A percentile compares a stretch with the other conserved stretches of the same genome.
phyloP scores from a whole-genome alignment of 2,888 invertebrate genomes.

The Trissolcus japonicus region DNA sequence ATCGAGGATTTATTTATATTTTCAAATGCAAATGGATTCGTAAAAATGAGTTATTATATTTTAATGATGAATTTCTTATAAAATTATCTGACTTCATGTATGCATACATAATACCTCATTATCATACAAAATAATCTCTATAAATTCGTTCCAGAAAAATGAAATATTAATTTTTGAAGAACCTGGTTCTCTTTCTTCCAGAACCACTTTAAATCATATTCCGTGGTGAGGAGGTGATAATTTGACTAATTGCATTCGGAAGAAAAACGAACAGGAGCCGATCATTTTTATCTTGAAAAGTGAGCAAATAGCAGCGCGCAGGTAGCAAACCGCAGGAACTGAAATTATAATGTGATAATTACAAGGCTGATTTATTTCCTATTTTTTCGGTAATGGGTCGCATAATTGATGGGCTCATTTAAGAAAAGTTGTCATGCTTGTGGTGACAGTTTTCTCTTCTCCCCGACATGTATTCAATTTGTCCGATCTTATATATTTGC shows the following conservation, averaged over 20 bases:
- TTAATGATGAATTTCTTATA: conserved; percentile 5
- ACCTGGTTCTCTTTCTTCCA: background rate
- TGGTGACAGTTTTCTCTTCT: background rate
- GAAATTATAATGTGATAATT: conserved; percentile 37
- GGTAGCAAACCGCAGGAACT: conserved; percentile 40
- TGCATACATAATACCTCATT: background rate
- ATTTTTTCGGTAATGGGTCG: conserved; percentile 2
- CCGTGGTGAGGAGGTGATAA: conserved; percentile 28
- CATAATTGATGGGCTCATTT: conserved; percentile 15
- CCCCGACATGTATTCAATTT: background rate
- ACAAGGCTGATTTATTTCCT: conserved; percentile 34
- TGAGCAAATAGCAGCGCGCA: conserved; percentile 15
- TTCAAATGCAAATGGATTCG: background rate
- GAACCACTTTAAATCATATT: conserved; percentile 23
- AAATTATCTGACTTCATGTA: background rate
- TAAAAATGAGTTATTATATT: background rate
- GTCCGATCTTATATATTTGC: background rate
- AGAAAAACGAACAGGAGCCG: conserved; percentile 11
- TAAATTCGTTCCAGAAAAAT: background rate
- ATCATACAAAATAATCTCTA: background rate
- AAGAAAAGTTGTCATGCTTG: background rate
- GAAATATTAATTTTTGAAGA: background rate
- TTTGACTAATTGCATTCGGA: conserved; percentile 46
- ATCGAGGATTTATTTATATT: background rate
- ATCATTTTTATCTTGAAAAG: conserved; percentile 46